Base-by-base conservation (phyloP, 2,888 invertebrate species). In the Zhuqinia jingwanae region DNA sequence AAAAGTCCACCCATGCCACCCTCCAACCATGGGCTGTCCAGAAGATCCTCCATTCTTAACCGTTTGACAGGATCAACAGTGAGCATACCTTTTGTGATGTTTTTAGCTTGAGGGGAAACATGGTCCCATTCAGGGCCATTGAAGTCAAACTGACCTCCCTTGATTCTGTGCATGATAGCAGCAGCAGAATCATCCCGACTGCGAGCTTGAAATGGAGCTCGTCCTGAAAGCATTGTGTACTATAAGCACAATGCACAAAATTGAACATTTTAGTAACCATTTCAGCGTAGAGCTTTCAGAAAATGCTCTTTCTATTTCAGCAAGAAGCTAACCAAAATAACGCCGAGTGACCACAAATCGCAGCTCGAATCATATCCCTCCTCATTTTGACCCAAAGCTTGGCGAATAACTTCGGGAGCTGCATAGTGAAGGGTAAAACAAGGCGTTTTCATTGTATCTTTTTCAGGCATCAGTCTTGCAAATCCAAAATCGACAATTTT, bases 401-500 rank as follows among this genome's bases (percentile, higher is more conserved):
- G 94, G 25, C 94, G 94, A 63, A 99, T 94, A 13, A 98, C 97
- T 92, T 99, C 99, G 20, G 89, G 89, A 0, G 99, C 98, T 0
- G 98, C 99, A 93, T 99, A 99, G 91, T 96, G 96, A 65, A 98
- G 93, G 81, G 99, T 98, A 92, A 97, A 99, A 92, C 99, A 98
- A 0, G 99, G 98, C 0, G 98, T 97, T 93, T 94, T 94, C 91
- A 95, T 92, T 22, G 91, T 91, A 91, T 94, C 94, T 81, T 94
- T 93, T 86, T 94, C 93, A 63, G 94, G 94, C 91, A 95, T 95
- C 89, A 95, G 93, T n/a, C 97, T 94, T 17, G 99, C 98, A 93
- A 98, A 98, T 11, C 99, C 99, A 92, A 99, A 99, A 93, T 99
- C 99, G 0, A 99, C 97, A 56, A 99, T 95, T 92, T 98, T 98